These are phyloP conservation scores for Rachycentron canadum DNA, from an alignment of 2,797 vertebrate species.

Conservation along the genomic window DNA sequence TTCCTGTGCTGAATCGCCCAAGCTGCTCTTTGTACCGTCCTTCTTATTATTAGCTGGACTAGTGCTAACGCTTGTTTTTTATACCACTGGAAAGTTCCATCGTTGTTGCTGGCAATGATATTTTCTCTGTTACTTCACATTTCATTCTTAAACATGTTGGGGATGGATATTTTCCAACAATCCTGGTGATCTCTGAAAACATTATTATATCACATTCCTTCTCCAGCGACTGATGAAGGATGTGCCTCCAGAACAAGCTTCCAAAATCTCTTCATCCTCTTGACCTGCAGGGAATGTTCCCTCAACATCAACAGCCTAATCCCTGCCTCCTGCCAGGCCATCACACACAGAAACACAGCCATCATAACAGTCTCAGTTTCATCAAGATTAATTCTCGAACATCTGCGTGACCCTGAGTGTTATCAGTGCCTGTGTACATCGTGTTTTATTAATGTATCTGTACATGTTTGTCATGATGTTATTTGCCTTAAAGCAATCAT, in stretches of 20 bases:
- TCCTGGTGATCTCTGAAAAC: not conserved
- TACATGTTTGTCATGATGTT: not conserved
- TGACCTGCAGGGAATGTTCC: conserved; percentile 57
- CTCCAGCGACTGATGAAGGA: conserved; percentile 3
- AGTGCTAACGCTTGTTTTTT: no score
- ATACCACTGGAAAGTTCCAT: no score
- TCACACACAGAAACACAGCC: conserved; percentile 12
- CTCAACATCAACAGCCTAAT: conserved; percentile 33
- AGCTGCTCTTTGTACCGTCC: no score
- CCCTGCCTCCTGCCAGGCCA: conserved; percentile 6
- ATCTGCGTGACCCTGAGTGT: conserved; percentile 61
- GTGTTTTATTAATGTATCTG: not conserved
- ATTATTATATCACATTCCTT: not conserved
- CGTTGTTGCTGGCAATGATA: no score
- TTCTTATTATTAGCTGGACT: no score
- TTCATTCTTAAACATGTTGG: no score
- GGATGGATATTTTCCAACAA: no score
- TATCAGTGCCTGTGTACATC: conserved; percentile 19
- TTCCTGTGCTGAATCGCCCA: no score
- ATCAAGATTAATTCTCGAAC: conserved; percentile 54
- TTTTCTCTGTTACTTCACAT: no score
- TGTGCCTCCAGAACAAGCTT: conserved; percentile 2
- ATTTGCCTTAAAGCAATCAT: not conserved
- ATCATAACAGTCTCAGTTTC: conserved; percentile 54
- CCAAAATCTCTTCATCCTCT: conserved; percentile 40